Percentiles rank a stretch among this genome's conserved stretches.
Conservation (phyloP, 2,797 vertebrate genomes). For the Arctocebus calabarensis region DNA sequence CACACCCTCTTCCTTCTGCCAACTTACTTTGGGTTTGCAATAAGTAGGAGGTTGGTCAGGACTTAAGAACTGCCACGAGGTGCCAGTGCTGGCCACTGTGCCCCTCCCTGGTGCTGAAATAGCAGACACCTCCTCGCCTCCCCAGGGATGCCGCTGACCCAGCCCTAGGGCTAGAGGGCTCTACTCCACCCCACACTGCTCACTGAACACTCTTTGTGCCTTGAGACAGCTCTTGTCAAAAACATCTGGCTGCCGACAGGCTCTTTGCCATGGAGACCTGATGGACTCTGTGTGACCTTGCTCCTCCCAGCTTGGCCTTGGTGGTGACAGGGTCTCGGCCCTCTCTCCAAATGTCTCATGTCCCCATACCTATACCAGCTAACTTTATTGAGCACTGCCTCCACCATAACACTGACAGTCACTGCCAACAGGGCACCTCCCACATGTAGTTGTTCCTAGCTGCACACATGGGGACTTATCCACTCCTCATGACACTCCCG, state of each 20-base stretch:
- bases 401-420: not conserved
- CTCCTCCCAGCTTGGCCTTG: not conserved
- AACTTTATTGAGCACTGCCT: not conserved
- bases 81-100: not conserved
- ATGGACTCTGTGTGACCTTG: not conserved
- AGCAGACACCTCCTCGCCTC: not conserved
- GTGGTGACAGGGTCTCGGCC: not conserved
- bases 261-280: slow-evolving; percentile 69
- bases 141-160: not conserved
- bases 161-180: not conserved
- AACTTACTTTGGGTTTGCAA: not conserved
- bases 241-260: slow-evolving; percentile 79
- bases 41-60: not conserved
- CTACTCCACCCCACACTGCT: fast-evolving
- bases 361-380: not conserved
- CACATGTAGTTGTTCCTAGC: not conserved
- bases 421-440: not conserved
- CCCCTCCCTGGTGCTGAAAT: not conserved
- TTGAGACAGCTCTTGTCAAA: slow-evolving; percentile 68
- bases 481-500: not conserved
- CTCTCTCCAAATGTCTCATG: not conserved
- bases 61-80: fast-evolving
- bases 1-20: not conserved
- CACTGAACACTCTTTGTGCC: slow-evolving; percentile 73
- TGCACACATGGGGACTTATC: not conserved